phyloP scores from a whole-genome alignment of 2,888 invertebrate genomes.

The Polydrusus cervinus region DNA sequence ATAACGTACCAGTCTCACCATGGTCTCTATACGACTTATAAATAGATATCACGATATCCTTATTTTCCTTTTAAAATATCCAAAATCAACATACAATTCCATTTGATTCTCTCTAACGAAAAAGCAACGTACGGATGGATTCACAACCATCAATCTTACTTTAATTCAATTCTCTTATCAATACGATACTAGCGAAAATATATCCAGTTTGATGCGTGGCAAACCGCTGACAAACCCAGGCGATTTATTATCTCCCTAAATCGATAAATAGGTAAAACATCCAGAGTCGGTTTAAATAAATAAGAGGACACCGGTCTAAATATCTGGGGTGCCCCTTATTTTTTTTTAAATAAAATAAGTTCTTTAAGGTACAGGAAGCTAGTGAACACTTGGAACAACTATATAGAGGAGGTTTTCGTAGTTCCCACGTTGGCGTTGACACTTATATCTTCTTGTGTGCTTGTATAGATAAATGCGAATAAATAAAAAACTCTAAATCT shows the following conservation, averaged over 20 bases:
- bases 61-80: background rate
- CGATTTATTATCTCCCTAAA: slow-evolving; percentile 38
- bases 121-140: slow-evolving; percentile 23
- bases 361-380: no score
- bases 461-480: no score
- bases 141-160: slow-evolving; percentile 36
- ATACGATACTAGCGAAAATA: slow-evolving; percentile 39
- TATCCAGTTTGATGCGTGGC: slow-evolving; percentile 41
- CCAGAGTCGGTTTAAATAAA: background rate
- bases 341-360: no score
- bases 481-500: no score
- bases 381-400: no score
- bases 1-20: no score
- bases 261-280: slow-evolving; percentile 42
- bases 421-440: no score
- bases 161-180: slow-evolving; percentile 44
- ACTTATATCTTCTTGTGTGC: no score
- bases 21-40: background rate
- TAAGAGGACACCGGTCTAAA: no score
- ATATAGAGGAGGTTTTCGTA: no score
- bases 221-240: slow-evolving; percentile 36
- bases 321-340: no score
- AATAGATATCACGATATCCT: background rate
- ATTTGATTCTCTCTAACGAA: slow-evolving; percentile 14
- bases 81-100: slow-evolving; percentile 6